Evolutionary conservation across 2,888 invertebrate species (phyloP), one percentile per base, ranked within the genome.

Genomic region (Epinotia demarniana): DNA sequence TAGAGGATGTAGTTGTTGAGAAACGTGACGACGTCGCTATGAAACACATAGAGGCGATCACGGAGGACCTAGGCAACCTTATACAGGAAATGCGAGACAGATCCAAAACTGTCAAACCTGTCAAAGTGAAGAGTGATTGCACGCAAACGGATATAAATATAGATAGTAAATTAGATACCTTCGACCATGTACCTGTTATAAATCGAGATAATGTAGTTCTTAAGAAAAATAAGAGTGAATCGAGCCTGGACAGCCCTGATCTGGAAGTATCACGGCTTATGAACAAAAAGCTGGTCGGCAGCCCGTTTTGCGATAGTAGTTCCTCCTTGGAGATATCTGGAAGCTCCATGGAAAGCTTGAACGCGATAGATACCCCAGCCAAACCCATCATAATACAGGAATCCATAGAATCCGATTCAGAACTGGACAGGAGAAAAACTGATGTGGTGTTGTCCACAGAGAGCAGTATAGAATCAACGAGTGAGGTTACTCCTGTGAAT

Each of bases 171-270:
- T 69, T 84, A 84, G 82, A 83, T 83, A 80, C 81, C 77, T 82
- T 85, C 76, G 84, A 87, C 80, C 83, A 83, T 84, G 90, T 91
- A 90, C 92, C 91, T 89, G 90, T 79, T 83, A 86, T 82, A 73
- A 83, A 85, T 80, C 85, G 86, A 77, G 91, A 92, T 81, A 90
- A 83, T 79, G 84, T 93, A 85, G 88, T 92, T 77, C 89, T 94
- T 86, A 94, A 94, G 88, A 94, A 94, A 77, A 93, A 94, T 83
- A 93, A 92, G 79, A 94, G 93, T 75, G 94, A 94, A 81, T 94
- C 94, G 16, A 94, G 93, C 80, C 82, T 94, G n/a, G 94, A 95
- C 72, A 94, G 94, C 80, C 94, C 94, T 0, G 94, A 95, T 80
- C 80, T 94, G 77, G 94, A 94, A 84, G 94, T 94, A 1, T 94